Evolutionary conservation across 1,140 invertebrate species (phyloP).

Genomic region (Agrypnia vestita): DNA sequence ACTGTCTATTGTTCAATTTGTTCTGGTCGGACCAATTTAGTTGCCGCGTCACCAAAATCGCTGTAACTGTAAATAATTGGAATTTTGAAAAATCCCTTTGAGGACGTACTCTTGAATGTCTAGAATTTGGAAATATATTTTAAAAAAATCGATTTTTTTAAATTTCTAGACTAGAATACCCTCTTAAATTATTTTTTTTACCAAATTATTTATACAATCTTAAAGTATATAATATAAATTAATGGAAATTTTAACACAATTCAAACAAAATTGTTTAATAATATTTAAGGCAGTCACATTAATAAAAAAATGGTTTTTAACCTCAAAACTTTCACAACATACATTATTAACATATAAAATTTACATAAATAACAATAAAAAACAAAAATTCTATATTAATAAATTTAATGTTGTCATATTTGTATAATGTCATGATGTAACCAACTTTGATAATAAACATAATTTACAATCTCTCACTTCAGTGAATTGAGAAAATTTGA

Average conservation of each 20-base stretch:
- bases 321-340: slow-evolving; percentile 24
- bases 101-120: no score
- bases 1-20: no score
- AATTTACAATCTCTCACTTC: neutral
- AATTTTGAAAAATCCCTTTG: no score
- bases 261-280: neutral
- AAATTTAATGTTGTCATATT: neutral
- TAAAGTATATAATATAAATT: neutral
- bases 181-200: slow-evolving; percentile 22
- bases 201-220: neutral
- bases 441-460: neutral
- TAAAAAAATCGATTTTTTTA: no score
- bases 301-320: neutral
- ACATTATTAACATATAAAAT: neutral
- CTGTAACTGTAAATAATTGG: no score
- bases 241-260: neutral
- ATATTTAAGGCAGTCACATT: neutral
- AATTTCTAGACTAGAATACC: no score
- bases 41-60: no score
- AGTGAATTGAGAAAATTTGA: neutral
- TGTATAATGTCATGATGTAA: slow-evolving; percentile 10
- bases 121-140: no score
- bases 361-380: slow-evolving; percentile 8
- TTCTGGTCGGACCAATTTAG: no score
- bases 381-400: neutral